Percentiles rank a stretch among this genome's conserved stretches.
phyloP scores from a whole-genome alignment of 1,140 invertebrate species.

The Leptonema lineaticorne region DNA sequence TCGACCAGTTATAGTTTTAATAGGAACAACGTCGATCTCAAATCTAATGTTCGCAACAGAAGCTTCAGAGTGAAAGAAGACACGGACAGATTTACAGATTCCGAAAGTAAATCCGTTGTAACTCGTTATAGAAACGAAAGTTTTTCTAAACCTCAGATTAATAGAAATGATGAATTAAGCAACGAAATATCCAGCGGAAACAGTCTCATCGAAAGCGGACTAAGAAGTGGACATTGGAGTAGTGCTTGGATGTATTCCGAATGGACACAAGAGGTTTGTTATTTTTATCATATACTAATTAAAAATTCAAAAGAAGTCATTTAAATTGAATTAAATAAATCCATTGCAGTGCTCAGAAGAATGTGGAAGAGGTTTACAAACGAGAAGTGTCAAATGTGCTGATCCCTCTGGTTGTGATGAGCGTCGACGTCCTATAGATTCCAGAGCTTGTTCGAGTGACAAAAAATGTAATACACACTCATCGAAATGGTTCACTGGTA shows the following conservation, averaged over 20 bases:
- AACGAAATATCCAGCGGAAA: constrained; percentile 32
- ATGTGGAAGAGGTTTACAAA: constrained; percentile 67
- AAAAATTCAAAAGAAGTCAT: background rate
- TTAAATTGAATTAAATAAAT: background rate
- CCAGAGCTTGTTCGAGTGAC: constrained; percentile 58
- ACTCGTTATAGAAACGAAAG: constrained; percentile 29
- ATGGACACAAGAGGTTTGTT: constrained; percentile 39
- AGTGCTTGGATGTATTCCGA: constrained; percentile 41
- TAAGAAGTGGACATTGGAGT: constrained; percentile 30
- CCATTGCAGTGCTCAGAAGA: constrained; percentile 56
- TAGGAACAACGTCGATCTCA: background rate
- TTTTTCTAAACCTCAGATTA: background rate
- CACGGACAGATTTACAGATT: constrained; percentile 33
- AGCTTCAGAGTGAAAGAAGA: constrained; percentile 26
- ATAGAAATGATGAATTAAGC: constrained; percentile 28
- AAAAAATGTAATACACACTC: constrained; percentile 59
- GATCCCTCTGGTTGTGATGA: constrained; percentile 57
- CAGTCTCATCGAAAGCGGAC: background rate
- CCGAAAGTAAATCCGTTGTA: background rate
- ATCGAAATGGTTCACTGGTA: constrained; percentile 62
- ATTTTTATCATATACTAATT: background rate
- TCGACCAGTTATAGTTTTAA: background rate
- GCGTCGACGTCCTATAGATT: constrained; percentile 52
- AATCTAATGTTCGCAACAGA: constrained; percentile 1
- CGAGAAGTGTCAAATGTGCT: constrained; percentile 63